Percentiles rank a stretch among this genome's conserved stretches.
phyloP scores from a whole-genome alignment of 2,797 vertebrate species.

The Halcyon leucocephala region DNA sequence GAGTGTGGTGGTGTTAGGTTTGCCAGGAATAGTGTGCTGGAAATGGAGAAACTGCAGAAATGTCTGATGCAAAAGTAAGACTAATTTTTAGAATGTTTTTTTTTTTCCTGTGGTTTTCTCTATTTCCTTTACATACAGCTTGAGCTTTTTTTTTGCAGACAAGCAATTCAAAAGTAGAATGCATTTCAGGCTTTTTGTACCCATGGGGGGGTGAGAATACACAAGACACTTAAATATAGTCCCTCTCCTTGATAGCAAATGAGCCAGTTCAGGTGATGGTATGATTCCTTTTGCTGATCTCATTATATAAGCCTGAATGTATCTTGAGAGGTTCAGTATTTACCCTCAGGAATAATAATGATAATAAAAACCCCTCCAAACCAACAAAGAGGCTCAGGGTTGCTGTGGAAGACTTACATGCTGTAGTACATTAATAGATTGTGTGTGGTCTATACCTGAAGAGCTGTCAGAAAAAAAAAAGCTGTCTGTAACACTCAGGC shows the following conservation, averaged over 20 bases:
- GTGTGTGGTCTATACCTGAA: background rate
- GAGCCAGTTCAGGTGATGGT: background rate
- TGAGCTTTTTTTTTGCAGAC: background rate
- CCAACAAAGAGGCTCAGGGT: background rate
- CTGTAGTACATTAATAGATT: background rate
- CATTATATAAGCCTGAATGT: background rate
- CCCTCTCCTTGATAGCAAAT: conserved; percentile 21
- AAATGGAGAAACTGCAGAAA: conserved; percentile 1
- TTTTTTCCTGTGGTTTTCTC: conserved; percentile 29
- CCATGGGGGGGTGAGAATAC: background rate
- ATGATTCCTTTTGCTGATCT: background rate
- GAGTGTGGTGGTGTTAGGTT: background rate
- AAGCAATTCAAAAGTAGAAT: background rate
- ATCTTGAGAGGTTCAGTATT: background rate
- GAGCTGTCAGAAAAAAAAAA: background rate
- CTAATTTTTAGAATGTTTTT: background rate
- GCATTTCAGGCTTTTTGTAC: background rate
- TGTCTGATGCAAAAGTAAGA: background rate
- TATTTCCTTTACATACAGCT: conserved; percentile 43
- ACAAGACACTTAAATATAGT: background rate
- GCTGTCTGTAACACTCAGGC: background rate
- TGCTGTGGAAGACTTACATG: background rate
- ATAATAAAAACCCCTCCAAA: too few species aligned
- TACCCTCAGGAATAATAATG: background rate
- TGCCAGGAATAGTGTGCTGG: background rate